These are phyloP conservation scores for Chrysochloris asiatica DNA, from an alignment of 2,113 vertebrate species.

Conservation along the genomic window DNA sequence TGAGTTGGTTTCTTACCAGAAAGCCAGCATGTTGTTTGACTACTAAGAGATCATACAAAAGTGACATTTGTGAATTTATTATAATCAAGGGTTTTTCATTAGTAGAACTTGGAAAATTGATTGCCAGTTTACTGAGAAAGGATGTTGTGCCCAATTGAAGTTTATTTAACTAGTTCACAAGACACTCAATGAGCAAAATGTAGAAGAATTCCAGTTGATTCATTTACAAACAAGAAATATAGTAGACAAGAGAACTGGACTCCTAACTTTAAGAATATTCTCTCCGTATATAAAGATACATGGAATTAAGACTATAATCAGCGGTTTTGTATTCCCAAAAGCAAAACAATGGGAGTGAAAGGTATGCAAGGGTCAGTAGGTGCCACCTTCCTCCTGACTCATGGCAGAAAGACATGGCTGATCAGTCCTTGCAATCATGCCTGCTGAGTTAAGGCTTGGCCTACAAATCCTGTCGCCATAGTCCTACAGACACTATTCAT, in stretches of 20 bases:
- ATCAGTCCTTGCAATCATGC: neutral
- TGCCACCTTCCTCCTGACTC: neutral
- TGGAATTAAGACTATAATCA: neutral
- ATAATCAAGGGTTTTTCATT: neutral
- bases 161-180: neutral
- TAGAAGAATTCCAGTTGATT: neutral
- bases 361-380: neutral
- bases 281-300: neutral
- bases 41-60: neutral
- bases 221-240: neutral
- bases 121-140: neutral
- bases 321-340: neutral
- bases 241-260: neutral
- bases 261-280: neutral
- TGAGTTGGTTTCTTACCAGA: constrained; percentile 1
- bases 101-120: neutral
- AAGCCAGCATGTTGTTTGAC: neutral
- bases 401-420: neutral
- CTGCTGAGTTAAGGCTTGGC: neutral
- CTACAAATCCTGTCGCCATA: neutral
- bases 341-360: neutral
- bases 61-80: constrained; percentile 12
- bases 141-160: neutral
- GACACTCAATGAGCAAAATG: neutral
- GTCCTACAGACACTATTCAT: neutral